These are phyloP conservation scores for Ammospiza nelsoni DNA, from an alignment of 2,113 vertebrate species.

Conservation along the genomic window DNA sequence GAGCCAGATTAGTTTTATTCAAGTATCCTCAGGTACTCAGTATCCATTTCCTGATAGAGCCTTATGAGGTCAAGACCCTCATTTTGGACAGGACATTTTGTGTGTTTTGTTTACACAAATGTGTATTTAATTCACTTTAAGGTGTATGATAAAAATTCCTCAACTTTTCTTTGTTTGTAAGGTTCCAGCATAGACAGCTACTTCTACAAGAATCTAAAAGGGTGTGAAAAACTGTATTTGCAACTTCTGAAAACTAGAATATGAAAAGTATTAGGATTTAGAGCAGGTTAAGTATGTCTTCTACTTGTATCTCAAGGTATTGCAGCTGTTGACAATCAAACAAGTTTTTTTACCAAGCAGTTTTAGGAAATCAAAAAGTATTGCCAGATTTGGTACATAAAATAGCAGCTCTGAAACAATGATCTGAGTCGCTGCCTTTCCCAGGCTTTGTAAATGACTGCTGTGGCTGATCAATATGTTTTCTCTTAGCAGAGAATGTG, in stretches of 20 bases:
- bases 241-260: not conserved
- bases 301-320: not conserved
- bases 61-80: not conserved
- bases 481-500: not conserved
- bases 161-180: not conserved
- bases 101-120: not conserved
- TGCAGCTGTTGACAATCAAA: not conserved
- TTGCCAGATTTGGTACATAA: not conserved
- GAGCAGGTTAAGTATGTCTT: not conserved
- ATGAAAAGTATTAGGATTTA: not conserved
- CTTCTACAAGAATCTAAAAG: not conserved
- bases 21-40: not conserved
- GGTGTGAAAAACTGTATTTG: accelerated
- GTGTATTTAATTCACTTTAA: not conserved
- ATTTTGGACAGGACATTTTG: not conserved
- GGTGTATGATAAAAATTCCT: not conserved
- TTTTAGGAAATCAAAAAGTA: not conserved
- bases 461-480: conserved; percentile 26
- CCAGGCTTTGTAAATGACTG: not conserved
- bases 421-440: not conserved
- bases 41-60: not conserved
- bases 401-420: not conserved
- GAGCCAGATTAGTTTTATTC: not conserved
- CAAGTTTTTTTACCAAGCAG: not conserved
- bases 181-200: not conserved